Conservation (phyloP, 1,140 invertebrate genomes). For the Magallana gigas region DNA sequence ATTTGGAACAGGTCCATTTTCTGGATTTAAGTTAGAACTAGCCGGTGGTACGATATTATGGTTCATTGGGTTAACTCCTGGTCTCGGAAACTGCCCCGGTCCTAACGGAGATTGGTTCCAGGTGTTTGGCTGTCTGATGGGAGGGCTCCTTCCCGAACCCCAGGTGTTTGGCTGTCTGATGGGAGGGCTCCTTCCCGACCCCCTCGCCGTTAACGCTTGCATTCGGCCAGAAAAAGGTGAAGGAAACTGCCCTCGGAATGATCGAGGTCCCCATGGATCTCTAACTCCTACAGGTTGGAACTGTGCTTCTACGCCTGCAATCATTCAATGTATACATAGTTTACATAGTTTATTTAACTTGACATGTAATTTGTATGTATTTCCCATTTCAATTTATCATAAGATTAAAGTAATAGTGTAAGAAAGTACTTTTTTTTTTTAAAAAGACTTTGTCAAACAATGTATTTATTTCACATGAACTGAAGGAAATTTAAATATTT, state of each 20-base stretch:
- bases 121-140: background rate
- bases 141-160: background rate
- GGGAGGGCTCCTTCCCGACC: too few relatives aligned
- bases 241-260: slow-evolving; percentile 3
- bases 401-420: too few relatives aligned
- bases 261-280: background rate
- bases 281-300: background rate
- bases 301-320: background rate
- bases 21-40: background rate
- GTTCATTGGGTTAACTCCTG: background rate
- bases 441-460: too few relatives aligned
- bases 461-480: too few relatives aligned
- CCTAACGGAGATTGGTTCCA: background rate
- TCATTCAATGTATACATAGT: background rate
- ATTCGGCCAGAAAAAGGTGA: background rate
- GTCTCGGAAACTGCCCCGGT: background rate
- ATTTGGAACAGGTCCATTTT: background rate
- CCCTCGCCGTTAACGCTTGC: background rate
- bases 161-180: background rate
- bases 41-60: background rate
- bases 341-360: background rate
- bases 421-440: too few relatives aligned
- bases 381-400: too few relatives aligned
- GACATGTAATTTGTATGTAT: too few relatives aligned
- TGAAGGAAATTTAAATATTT: too few relatives aligned